These are phyloP conservation scores for Egretta garzetta DNA, from an alignment of 2,113 vertebrate species.

Conservation along the genomic window DNA sequence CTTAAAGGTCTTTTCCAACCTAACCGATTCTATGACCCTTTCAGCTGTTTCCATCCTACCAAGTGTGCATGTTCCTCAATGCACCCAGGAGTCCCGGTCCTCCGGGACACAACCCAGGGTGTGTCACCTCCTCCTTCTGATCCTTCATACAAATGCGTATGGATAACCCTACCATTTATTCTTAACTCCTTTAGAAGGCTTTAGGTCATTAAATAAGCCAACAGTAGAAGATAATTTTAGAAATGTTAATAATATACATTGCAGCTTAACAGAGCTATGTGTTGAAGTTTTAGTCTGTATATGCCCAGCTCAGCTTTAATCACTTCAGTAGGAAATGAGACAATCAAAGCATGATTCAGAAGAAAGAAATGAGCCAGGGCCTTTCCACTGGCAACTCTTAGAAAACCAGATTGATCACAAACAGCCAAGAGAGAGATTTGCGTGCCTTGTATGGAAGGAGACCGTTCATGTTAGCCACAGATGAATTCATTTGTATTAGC, in stretches of 20 bases:
- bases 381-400: conserved; percentile 1
- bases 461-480: background rate
- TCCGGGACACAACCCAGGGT: background rate
- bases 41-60: background rate
- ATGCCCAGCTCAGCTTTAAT: conserved; percentile 5
- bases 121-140: background rate
- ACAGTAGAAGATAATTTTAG: background rate
- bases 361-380: conserved; percentile 10
- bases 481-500: background rate
- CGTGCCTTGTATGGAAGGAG: background rate
- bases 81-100: background rate
- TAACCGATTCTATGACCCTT: background rate
- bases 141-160: background rate
- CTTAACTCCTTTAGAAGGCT: background rate
- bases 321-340: background rate
- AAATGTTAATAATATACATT: background rate
- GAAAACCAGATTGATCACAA: background rate
- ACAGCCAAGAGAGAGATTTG: background rate
- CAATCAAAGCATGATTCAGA: conserved; percentile 31
- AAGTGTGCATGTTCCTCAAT: background rate
- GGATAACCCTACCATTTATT: background rate
- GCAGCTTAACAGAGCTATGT: background rate
- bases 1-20: no score
- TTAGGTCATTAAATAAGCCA: background rate
- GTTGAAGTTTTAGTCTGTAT: background rate